phyloP scores from a whole-genome alignment of 1,140 invertebrate species.

The Hormaphis cornu region DNA sequence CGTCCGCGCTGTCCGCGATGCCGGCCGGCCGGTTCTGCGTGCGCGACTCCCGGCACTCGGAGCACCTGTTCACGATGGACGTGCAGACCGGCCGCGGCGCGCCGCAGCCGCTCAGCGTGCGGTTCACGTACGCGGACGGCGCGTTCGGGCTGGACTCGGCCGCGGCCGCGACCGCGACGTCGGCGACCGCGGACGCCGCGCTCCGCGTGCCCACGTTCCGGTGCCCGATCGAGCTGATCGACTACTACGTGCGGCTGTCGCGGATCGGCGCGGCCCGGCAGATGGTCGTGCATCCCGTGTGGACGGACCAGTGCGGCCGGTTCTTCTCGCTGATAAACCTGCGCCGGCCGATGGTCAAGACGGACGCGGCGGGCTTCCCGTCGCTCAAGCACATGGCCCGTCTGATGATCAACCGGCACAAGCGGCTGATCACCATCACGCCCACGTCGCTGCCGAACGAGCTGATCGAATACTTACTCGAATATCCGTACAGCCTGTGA shows the following conservation, averaged over 20 bases:
- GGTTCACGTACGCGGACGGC: constrained; percentile 16
- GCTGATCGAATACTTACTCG: constrained; percentile 16
- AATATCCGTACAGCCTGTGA: constrained; percentile 28
- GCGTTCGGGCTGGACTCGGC: constrained; percentile 16
- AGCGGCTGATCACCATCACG: background rate
- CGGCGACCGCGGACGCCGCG: too few species aligned
- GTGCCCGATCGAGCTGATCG: constrained; percentile 16
- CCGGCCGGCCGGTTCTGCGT: constrained; percentile 13
- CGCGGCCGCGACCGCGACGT: background rate
- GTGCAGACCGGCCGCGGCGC: background rate
- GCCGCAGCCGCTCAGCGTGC: background rate
- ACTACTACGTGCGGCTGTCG: constrained; percentile 20
- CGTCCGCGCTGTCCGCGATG: background rate
- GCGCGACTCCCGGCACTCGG: constrained; percentile 10
- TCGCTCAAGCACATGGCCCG: constrained; percentile 19
- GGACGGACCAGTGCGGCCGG: background rate
- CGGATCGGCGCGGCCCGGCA: background rate
- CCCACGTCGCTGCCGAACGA: constrained; percentile 22
- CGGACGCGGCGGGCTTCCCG: background rate
- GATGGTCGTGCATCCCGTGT: constrained; percentile 1
- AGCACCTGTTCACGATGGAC: constrained; percentile 19
- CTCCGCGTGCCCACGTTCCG: background rate
- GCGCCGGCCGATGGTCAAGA: background rate
- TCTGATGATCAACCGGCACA: constrained; percentile 7
- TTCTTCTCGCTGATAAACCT: constrained; percentile 18